Conservation (phyloP, 2,113 vertebrate genomes). For the Nycticebus coucang region DNA sequence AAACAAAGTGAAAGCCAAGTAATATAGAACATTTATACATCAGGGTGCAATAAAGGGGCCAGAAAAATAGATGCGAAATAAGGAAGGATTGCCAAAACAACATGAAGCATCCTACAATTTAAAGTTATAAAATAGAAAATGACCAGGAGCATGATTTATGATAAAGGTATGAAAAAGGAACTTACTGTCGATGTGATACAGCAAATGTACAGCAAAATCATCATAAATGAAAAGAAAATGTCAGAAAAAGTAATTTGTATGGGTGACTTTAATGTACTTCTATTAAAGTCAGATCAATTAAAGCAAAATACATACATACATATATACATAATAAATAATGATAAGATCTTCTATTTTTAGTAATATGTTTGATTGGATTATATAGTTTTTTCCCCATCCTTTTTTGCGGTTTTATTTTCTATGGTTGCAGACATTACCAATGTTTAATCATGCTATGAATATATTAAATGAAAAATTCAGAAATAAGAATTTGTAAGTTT, state of each 20-base stretch:
- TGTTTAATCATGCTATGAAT: background rate
- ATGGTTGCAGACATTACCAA: background rate
- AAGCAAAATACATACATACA: background rate
- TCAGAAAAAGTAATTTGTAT: background rate
- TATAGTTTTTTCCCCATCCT: too few relatives aligned
- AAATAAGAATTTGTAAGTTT: background rate
- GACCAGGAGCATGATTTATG: background rate
- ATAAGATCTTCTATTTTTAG: background rate
- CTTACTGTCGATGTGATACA: background rate
- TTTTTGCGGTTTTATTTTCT: background rate
- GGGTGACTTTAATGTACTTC: background rate
- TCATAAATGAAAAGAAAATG: background rate
- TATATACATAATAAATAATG: background rate
- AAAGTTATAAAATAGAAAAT: background rate
- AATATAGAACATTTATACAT: background rate
- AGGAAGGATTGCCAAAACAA: background rate
- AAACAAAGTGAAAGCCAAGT: background rate
- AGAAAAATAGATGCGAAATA: constrained; percentile 3
- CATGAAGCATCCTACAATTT: background rate
- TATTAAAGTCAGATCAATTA: background rate
- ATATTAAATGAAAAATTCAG: background rate
- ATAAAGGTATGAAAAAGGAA: background rate
- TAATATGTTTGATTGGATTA: background rate
- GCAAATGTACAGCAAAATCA: background rate
- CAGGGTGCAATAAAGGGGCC: background rate